Base-by-base conservation (phyloP, 2,888 invertebrate species). In the Epirrhoe alternata region DNA sequence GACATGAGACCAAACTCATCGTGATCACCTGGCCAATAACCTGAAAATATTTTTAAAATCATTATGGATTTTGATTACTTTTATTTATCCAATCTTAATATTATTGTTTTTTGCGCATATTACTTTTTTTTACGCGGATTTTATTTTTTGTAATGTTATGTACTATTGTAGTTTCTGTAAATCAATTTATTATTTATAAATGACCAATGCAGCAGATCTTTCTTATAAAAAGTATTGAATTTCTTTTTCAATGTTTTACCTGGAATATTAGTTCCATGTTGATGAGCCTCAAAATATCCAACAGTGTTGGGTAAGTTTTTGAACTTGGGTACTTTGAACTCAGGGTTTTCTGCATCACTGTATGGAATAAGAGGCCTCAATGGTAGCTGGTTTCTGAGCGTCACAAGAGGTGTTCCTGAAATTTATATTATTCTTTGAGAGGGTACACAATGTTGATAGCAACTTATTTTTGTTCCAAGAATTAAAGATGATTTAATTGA, bases 21-120 rank as follows among this genome's bases (percentile, higher is more conserved):
- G 50, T 86, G 79, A 80, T 97, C 97, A 10, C 97, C 97, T 16
- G 97, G 97, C 98, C 98, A 98, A 85, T 95, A 97, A 17, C 97
- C 97, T 96, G 77, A 56, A 90, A 89, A 16, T 55, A 50, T 33
- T 33, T 33, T n/a, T n/a, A n/a, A n/a, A n/a, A n/a, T n/a, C n/a
- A n/a, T n/a, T n/a, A n/a, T n/a, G n/a, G n/a, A n/a, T n/a, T n/a
- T n/a, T n/a, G n/a, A n/a, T n/a, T n/a, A n/a, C n/a, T n/a, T n/a
- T n/a, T n/a, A n/a, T n/a, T n/a, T n/a, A n/a, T n/a, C n/a, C n/a
- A n/a, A n/a, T n/a, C n/a, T n/a, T n/a, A n/a, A n/a, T n/a, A n/a
- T n/a, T n/a, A n/a, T n/a, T n/a, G n/a, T n/a, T n/a, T n/a, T n/a
- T n/a, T n/a, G n/a, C n/a, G n/a, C n/a, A n/a, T n/a, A n/a, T n/a